Base-by-base conservation (phyloP, 1,140 invertebrate genomes). In the Pygmarrhopalites habei region DNA sequence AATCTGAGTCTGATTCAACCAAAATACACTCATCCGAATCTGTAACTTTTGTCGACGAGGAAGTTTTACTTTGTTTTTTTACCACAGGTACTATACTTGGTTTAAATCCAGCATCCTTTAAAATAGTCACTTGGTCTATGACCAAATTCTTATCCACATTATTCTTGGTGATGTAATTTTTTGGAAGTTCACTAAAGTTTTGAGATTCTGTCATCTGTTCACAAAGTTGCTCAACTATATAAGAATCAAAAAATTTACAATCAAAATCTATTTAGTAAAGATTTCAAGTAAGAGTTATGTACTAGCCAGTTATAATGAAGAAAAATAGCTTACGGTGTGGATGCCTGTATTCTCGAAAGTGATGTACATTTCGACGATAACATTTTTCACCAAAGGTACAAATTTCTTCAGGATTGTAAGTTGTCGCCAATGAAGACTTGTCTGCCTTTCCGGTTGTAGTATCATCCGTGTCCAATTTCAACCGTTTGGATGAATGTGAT, bases 271-370 rank as follows among this genome's bases (percentile, higher is more conserved):
- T 29, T n/a, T n/a, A n/a, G n/a, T n/a, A n/a, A n/a, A n/a, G n/a
- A 64, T 44, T 51, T 52, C 32, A 60, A 43, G 51, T 58, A 57
- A 63, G 39, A 29, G 58, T 52, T 60, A 25, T 62, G 64, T 62
- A 58, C 25, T 21, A 62, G 64, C 58, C 59, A 59, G 44, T 52
- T 44, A 39, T 39, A 57, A 59, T 66, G 23, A 41, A 64, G 39
- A 53, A 17, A 58, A 46, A 23, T 35, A 62, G 74, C 73, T 78
- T 80, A 89, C 87, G 81, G 72, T 88, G 85, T 5, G 83, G 81
- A 81, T 93, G 90, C 53, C 80, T 80, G 76, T 83, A 91, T 74
- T 92, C 84, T 47, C 79, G 79, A 56, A 92, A 86, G 77, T 94
- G 90, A 68, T 85, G 81, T 5, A 86, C 85, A 81, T 91, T 92